Evolutionary conservation across 2,888 invertebrate species (phyloP), one percentile per base, ranked within the genome.

Genomic region (Steinernema carpocapsae): DNA sequence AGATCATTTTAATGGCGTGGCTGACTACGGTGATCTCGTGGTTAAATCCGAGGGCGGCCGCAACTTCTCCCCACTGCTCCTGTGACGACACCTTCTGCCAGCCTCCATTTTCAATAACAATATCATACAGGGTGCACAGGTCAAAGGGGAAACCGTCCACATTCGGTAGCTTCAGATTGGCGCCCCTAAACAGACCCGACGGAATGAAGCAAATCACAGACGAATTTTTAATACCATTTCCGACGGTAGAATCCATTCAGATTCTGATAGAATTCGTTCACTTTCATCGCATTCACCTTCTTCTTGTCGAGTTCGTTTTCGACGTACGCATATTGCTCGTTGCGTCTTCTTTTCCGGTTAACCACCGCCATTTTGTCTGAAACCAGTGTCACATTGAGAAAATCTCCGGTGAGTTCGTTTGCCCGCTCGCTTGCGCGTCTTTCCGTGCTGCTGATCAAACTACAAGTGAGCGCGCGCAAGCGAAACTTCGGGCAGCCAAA

Each of bases 101-200:
- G 84, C 97, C 97, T 84, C 97, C 97, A 86, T 93, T 91, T 80
- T 93, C 92, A 84, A 94, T 94, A 72, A 97, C 97, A 88, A 94
- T 91, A 85, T 92, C 92, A 89, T 97, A 97, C 83, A 97, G 92
- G 78, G 92, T 91, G 90, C 93, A 94, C 82, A 97, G 91, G 90
- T 97, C 96, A 87, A 97, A 92, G 89, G 94, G 93, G 86, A 92
- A 92, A 75, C 96, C 95, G 90, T 93, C 94, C 78, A 97, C 92
- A 88, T 92, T 91, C 1, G 94, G 93, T 42, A 91, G 89, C 85
- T 92, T 92, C 24, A 86, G 73, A 17, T 79, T 79, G 24, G 79
- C 79, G 56, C 77, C 79, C 84, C 84, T 85, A 72, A 19, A 79
- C 43, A 24, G 19, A 12, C 17, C 6, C 14, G 24, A 19, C 17